A percentile compares a stretch with the other conserved stretches of the same genome.
Conservation (phyloP, 2,797 vertebrate species). For the Adrianichthys oophorus region DNA sequence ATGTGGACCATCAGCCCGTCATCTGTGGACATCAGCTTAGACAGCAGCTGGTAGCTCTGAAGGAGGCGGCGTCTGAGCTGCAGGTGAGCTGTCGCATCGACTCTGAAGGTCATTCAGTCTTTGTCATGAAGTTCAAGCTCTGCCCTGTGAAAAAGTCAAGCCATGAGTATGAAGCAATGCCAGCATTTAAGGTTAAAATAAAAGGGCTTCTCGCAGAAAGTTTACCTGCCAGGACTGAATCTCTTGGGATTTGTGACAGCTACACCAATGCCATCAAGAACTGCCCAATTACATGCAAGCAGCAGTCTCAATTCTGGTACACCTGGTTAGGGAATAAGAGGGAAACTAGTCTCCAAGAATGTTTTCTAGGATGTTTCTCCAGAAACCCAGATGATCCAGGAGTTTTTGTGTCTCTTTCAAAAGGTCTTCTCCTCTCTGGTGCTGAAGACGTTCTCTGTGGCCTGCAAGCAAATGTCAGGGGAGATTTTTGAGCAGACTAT, state of each 20-base stretch:
- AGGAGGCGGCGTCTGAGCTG: slow-evolving; percentile 47
- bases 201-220: too few species aligned
- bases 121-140: not conserved
- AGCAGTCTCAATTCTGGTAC: too few species aligned
- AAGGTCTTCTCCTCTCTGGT: slow-evolving; percentile 79
- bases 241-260: too few species aligned
- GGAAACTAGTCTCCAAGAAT: too few species aligned
- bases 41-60: slow-evolving; percentile 42
- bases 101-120: too few species aligned
- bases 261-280: too few species aligned
- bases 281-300: too few species aligned
- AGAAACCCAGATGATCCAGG: not conserved
- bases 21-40: slow-evolving; percentile 30
- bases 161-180: not conserved
- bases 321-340: too few species aligned
- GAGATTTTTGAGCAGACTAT: slow-evolving; percentile 85
- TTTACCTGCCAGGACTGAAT: too few species aligned
- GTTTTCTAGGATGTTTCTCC: not conserved
- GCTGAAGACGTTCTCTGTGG: slow-evolving; percentile 76
- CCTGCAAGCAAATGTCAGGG: slow-evolving; percentile 82
- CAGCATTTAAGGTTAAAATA: not conserved
- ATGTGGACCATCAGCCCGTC: slow-evolving; percentile 15
- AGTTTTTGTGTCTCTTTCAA: not conserved
- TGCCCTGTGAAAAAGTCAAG: not conserved
- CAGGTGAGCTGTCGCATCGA: slow-evolving; percentile 46